Evolutionary conservation across 2,113 vertebrate genomes (phyloP).

Genomic region (Trogon melanurus): DNA sequence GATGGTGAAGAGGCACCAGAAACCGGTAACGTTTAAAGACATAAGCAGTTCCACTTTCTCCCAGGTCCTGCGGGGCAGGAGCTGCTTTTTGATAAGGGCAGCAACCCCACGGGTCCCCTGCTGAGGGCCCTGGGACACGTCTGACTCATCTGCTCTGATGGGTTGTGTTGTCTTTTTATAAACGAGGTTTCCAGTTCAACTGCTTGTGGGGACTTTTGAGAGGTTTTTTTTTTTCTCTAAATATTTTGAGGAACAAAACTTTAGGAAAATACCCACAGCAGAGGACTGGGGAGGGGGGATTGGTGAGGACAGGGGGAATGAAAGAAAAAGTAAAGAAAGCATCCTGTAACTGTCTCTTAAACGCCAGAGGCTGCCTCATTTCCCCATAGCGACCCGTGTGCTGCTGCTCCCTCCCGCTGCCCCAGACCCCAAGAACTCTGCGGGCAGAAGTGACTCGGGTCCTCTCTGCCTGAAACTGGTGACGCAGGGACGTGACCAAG

Average conservation of each 20-base stretch:
- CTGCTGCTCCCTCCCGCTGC: not conserved
- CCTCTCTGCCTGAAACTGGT: not conserved
- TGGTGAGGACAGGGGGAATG: not conserved
- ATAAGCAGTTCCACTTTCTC: not conserved
- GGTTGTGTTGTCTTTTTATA: not conserved
- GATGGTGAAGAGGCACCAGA: not conserved
- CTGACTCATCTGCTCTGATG: not conserved
- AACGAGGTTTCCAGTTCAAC: not conserved
- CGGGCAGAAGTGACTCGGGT: not conserved
- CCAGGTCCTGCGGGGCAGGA: not conserved
- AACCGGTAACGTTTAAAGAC: rapidly evolving
- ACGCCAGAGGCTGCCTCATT: not conserved
- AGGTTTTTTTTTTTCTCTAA: not conserved
- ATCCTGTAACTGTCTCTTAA: not conserved
- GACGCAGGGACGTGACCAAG: rapidly evolving
- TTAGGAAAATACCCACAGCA: constrained; percentile 42
- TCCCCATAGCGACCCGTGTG: not conserved
- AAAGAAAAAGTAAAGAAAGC: not conserved
- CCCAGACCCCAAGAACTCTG: not conserved
- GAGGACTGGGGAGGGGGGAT: not conserved
- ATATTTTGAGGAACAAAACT: constrained; percentile 60
- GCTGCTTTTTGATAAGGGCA: rapidly evolving
- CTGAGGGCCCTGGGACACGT: not conserved
- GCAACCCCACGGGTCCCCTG: not conserved
- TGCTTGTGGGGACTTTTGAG: constrained; percentile 22